Base-by-base conservation (phyloP, 1,140 invertebrate species). In the Diorhabda carinulata region DNA sequence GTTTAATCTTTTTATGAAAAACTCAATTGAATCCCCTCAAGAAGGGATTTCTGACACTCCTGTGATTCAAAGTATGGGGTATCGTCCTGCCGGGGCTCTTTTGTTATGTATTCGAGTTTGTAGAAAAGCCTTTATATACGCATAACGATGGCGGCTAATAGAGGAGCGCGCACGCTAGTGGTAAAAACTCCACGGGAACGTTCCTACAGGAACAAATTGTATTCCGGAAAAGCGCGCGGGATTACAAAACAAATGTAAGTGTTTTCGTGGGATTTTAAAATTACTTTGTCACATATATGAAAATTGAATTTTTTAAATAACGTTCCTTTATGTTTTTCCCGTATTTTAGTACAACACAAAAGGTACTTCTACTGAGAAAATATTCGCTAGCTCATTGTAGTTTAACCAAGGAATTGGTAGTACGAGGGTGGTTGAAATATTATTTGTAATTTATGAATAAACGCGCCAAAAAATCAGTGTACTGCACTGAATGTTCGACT, bases 81-180 rank as follows among this genome's bases (percentile, higher is more conserved):
- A 61, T 61, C 41, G 42, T 41, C 42, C 59, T 40, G 42, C 59
- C 25, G 59, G 59, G 59, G 8, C 59, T 61, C 47, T 61, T 61
- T 61, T 61, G 25, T 61, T 41, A 61, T 61, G 42, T 61, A 61
- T 61, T 43, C 59, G 25, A 41, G 59, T 43, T 43, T 7, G 10
- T 61, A 8, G 59, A 61, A 61, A 43, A 41, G 25, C 10, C 59
- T 52, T 6, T 25, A 25, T 52, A 52, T 52, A 61, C 59, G 59
- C 59, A 61, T 61, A 41, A 61, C 42, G 42, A 61, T 61, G 59
- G 42, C 25, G 25, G 25, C 25, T 61, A 43, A 41, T 61, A 61
- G 25, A 41, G 42, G 42, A 40, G 59, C 42, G n/a, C 59, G n/a
- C 42, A 41, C 59, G 59, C 59, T 52, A n/a, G n/a, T 52, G 47